Base-by-base conservation (phyloP, 2,113 vertebrate species). In the Gobio gobio region DNA sequence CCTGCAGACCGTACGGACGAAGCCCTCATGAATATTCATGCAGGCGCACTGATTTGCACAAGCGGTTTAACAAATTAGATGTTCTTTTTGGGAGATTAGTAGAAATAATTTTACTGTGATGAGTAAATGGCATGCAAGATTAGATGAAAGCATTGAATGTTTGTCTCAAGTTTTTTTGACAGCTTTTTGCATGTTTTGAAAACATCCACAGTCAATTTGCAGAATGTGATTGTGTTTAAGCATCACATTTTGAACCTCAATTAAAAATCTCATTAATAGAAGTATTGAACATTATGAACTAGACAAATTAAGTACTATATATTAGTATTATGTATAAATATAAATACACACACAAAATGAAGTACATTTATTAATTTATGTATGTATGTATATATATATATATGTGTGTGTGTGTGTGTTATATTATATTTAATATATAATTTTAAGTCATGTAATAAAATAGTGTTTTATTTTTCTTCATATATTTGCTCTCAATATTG, bases 21-120 rank as follows among this genome's bases (percentile, higher is more conserved):
- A 81, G 8, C 7, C 29, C 85, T 90, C 89, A 91, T 83, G 88
- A 91, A 91, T 93, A 91, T 74, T 90, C 56, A 84, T 93, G 90
- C 92, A 91, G 92, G 86, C 83, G 45, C 79, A 89, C 66, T 88
- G 63, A 82, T 64, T 61, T 76, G 64, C 83, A 83, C 84, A 83
- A 79, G 76, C 66, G 24, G 56, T 78, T 58, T 85, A 75, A 70
- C 76, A 84, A 78, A 83, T 85, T 58, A 87, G 59, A 77, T 80
- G 73, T 81, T 82, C 81, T 90, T 82, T 81, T 82, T 85, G 79
- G 33, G 36, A 87, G 59, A 87, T 85, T 84, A 84, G 70, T 76
- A 3, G 49, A 33, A 81, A 76, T 82, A 40, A 82, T 77, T 85
- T 59, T 70, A 77, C 78, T 75, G 47, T 74, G 83, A 51, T 66